A percentile compares a stretch with the other conserved stretches of the same genome.
phyloP scores from a whole-genome alignment of 2,797 vertebrate genomes.

The Streptopelia turtur region DNA sequence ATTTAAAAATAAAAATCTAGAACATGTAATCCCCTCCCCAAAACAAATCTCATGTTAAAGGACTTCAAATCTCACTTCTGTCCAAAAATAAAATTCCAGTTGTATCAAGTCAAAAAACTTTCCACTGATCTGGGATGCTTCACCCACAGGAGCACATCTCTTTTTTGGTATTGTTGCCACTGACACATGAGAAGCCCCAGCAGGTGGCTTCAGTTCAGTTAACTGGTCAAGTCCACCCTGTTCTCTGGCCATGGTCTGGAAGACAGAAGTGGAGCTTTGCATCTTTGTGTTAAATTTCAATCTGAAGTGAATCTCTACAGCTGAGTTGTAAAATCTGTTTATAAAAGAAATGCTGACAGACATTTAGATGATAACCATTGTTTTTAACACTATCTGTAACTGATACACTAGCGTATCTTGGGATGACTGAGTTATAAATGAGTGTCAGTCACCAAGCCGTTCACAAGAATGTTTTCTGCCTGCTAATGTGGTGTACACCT shows the following conservation, averaged over 20 bases:
- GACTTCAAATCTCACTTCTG: not conserved
- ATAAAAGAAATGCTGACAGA: not conserved
- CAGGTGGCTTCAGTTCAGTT: not conserved
- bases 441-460: not conserved
- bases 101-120: not conserved
- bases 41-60: not conserved
- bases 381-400: not conserved
- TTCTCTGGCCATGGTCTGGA: not conserved
- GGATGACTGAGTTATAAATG: not conserved
- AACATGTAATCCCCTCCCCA: not conserved
- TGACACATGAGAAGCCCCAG: not conserved
- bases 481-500: not conserved
- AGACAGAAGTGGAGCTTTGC: not conserved
- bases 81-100: not conserved
- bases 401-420: not conserved
- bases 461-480: not conserved
- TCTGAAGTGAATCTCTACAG: not conserved
- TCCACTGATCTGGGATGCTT: not conserved
- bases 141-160: not conserved
- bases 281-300: not conserved
- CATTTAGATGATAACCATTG: not conserved
- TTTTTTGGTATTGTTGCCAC: not conserved
- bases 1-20: not conserved
- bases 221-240: not conserved
- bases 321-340: not conserved